phyloP scores from a whole-genome alignment of 2,113 vertebrate genomes.

The Coracopsis vasa region DNA sequence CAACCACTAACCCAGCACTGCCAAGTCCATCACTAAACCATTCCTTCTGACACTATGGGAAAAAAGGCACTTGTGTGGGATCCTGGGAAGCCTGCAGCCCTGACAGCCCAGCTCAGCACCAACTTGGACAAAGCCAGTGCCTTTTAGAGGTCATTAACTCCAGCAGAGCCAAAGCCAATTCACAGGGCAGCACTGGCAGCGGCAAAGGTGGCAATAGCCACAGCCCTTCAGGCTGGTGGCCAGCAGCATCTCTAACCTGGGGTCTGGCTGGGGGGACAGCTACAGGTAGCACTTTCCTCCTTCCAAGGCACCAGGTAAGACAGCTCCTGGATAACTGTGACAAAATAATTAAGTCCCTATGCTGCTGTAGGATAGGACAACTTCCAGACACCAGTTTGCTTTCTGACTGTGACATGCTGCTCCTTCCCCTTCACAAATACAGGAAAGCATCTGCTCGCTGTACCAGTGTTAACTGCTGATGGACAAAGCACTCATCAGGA shows the following conservation, averaged over 20 bases:
- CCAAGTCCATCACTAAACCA: not conserved
- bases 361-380: not conserved
- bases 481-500: not conserved
- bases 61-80: rapidly evolving
- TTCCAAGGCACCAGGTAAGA: not conserved
- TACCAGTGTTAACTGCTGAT: not conserved
- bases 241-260: not conserved
- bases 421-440: rapidly evolving
- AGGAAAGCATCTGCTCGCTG: not conserved
- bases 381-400: not conserved
- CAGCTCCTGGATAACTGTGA: not conserved
- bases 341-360: not conserved
- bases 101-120: not conserved
- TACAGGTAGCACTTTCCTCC: not conserved
- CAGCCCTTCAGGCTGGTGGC: not conserved
- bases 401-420: not conserved
- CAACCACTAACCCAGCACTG: not conserved
- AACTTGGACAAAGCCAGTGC: not conserved
- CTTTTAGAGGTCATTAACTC: not conserved
- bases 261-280: not conserved
- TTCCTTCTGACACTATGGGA: rapidly evolving
- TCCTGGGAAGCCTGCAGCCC: not conserved
- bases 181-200: not conserved
- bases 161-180: not conserved
- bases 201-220: not conserved